Conservation (phyloP, 1,140 invertebrate genomes). For the Riptortus pedestris region DNA sequence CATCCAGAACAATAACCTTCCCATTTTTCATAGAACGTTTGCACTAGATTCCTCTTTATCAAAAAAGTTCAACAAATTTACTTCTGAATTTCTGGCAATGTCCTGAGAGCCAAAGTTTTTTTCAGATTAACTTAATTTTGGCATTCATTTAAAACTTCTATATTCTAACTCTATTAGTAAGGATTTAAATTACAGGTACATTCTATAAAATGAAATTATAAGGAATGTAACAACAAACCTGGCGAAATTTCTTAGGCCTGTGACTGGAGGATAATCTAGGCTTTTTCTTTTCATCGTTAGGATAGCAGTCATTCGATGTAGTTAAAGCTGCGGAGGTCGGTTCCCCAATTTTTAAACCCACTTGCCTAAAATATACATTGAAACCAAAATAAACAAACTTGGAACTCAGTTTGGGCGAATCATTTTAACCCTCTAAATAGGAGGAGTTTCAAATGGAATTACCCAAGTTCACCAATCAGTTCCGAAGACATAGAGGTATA, state of each 20-base stretch:
- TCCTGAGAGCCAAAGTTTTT: too few relatives aligned
- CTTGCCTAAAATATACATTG: slow-evolving; percentile 1
- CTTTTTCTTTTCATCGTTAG: slow-evolving; percentile 7
- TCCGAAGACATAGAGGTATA: slow-evolving; percentile 12
- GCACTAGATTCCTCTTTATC: too few relatives aligned
- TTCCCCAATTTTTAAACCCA: slow-evolving; percentile 14
- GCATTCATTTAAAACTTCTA: too few relatives aligned
- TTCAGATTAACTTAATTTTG: too few relatives aligned
- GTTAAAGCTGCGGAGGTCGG: not conserved
- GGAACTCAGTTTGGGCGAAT: not conserved
- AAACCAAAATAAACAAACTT: not conserved
- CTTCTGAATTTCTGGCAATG: too few relatives aligned
- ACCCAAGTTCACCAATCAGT: slow-evolving; percentile 16
- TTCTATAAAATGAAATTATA: too few relatives aligned
- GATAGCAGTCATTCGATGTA: not conserved
- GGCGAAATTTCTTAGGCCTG: slow-evolving; percentile 5
- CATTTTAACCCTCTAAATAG: not conserved
- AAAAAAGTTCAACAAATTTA: too few relatives aligned
- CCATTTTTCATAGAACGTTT: too few relatives aligned
- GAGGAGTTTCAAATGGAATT: not conserved
- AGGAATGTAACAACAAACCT: too few relatives aligned
- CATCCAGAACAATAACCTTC: too few relatives aligned
- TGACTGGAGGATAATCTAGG: not conserved
- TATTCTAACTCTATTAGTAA: too few relatives aligned
- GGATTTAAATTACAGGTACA: too few relatives aligned